Base-by-base conservation (phyloP, 2,113 vertebrate species). In the Pterocles gutturalis region DNA sequence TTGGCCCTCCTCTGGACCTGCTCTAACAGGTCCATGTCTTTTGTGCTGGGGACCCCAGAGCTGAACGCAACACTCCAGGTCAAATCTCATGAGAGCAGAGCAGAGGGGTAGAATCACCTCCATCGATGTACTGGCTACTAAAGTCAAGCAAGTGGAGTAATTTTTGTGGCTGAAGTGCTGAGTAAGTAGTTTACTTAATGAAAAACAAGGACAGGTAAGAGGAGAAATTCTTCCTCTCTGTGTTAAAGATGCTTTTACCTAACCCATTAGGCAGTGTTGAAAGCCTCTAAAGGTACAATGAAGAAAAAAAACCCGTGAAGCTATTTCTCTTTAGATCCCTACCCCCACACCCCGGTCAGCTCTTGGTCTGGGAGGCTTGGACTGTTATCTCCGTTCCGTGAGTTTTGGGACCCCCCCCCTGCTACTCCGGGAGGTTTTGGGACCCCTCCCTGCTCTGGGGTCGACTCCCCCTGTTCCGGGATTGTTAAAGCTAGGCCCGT, bases 71-170 rank as follows among this genome's bases (percentile, higher is more conserved):
- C 12, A 34, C 24, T 75, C 2, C 24, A 22, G 17, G 8, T 69
- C 20, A 4, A 17, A 17, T 69, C 17, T 75, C 33, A 46, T 1
- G 0, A 53, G 49, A 48, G 38, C 22, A 33, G 43, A 77, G 11
- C 9, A 83, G n/a, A 80, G 29, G 20, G 20, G 14, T 3, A 61
- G 15, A 82, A 45, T 82, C 17, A 4, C 13, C 10, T 87, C 26
- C 48, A 21, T 76, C 0, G 0, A 57, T 43, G 0, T 3, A 12
- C 60, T 34, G 21, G 11, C 15, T 2, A 1, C 17, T 85, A 9
- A 58, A 21, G 11, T 70, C 29, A 67, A 36, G 19, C 71, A 77
- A 84, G 29, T 57, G 38, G 36, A 77, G 5, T 70, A 51, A 53
- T 65, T 89, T 86, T 89, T 78, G 13, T 73, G 19, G 62, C 26